A percentile compares a stretch with the other conserved stretches of the same genome.
Evolutionary conservation across 2,797 vertebrate species (phyloP).

Genomic region (Cyclura pinguis): DNA sequence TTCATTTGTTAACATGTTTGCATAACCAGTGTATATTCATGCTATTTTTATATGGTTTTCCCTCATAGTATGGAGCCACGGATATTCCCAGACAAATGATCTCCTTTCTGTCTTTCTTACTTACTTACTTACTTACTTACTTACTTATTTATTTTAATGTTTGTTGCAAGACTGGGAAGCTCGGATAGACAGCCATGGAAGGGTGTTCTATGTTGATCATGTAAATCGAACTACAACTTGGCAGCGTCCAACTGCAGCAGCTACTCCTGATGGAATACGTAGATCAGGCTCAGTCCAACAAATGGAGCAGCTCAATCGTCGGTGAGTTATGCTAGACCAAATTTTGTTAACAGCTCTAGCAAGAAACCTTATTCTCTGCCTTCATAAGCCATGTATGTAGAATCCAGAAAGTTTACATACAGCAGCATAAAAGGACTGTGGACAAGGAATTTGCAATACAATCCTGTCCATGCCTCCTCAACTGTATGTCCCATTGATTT

Average conservation of each 20-base stretch:
- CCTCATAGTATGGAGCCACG: constrained; percentile 10
- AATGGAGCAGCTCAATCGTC: constrained; percentile 98
- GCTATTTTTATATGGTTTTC: neutral
- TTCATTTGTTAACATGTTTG: constrained; percentile 29
- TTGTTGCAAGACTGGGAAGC: constrained; percentile 93
- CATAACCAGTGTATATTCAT: neutral
- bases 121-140: too few relatives aligned
- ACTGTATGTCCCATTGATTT: neutral
- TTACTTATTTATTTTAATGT: constrained; percentile 6
- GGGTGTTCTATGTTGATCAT: constrained; percentile 97
- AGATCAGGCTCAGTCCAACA: constrained; percentile 94
- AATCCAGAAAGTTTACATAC: neutral
- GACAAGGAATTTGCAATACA: neutral
- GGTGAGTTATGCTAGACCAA: constrained; percentile 80
- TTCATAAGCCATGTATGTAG: neutral
- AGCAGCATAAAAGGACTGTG: neutral
- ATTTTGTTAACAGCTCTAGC: neutral
- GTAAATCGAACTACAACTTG: constrained; percentile 96
- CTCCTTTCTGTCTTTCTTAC: constrained; percentile 66
- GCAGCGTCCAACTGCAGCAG: constrained; percentile 89
- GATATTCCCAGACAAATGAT: constrained; percentile 44
- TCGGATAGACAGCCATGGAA: constrained; percentile 95
- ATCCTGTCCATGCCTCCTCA: neutral
- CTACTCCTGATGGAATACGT: constrained; percentile 87
- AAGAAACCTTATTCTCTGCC: neutral